Conservation (phyloP, 2,113 vertebrate genomes). For the Ariopsis seemanni region DNA sequence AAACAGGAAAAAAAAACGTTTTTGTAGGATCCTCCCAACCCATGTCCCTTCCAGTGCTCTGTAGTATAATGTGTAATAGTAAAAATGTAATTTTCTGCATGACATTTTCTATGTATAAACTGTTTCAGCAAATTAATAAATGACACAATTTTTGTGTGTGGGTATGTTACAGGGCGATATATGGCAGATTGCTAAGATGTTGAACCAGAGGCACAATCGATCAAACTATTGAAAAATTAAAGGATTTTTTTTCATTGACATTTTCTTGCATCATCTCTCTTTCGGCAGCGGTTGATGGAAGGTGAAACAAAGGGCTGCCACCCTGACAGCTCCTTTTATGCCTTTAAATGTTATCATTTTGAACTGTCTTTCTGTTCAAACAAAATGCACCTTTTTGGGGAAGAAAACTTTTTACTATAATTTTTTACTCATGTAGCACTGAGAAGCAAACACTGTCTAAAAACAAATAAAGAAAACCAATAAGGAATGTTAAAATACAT, state of each 20-base stretch:
- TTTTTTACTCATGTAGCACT: slow-evolving; percentile 80
- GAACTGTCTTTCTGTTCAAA: slow-evolving; percentile 63
- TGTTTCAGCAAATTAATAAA: neutral
- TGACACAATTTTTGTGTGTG: neutral
- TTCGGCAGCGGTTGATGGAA: slow-evolving; percentile 17
- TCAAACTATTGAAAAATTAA: slow-evolving; percentile 55
- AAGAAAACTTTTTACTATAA: slow-evolving; percentile 62
- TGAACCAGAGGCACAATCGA: slow-evolving; percentile 50
- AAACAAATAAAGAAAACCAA: slow-evolving; percentile 53
- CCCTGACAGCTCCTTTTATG: slow-evolving; percentile 46
- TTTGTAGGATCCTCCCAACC: too few relatives aligned
- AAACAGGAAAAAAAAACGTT: too few relatives aligned
- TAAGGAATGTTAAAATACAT: slow-evolving; percentile 73
- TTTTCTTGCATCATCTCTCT: slow-evolving; percentile 26
- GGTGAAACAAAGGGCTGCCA: slow-evolving; percentile 24
- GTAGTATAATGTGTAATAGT: neutral
- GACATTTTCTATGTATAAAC: neutral
- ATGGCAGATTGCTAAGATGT: slow-evolving; percentile 92
- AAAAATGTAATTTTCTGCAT: neutral
- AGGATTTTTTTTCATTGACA: slow-evolving; percentile 42
- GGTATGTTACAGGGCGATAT: slow-evolving; percentile 82
- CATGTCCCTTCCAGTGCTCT: too few relatives aligned
- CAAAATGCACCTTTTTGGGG: slow-evolving; percentile 60
- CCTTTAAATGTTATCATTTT: slow-evolving; percentile 65
- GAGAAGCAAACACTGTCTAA: slow-evolving; percentile 86